phyloP scores from a whole-genome alignment of 2,113 vertebrate species.

The Siniperca knerii region DNA sequence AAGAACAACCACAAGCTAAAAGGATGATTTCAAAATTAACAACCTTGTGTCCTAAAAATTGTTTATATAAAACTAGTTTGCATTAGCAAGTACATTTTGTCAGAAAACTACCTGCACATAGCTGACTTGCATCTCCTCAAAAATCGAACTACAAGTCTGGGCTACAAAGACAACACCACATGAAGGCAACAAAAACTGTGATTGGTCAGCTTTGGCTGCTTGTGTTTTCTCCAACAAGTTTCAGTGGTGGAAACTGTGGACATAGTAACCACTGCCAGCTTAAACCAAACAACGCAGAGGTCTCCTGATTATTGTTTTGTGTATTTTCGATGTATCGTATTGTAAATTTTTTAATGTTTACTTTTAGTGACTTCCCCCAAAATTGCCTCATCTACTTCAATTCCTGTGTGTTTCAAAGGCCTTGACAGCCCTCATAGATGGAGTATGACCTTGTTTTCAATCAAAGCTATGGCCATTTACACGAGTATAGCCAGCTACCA shows the following conservation, averaged over 20 bases:
- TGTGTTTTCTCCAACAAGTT: background rate
- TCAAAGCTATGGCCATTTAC: background rate
- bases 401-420: slow-evolving; percentile 2
- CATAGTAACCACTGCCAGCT: background rate
- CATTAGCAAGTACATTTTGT: background rate
- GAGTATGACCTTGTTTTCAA: background rate
- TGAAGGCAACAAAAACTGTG: background rate
- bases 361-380: background rate
- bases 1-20: background rate
- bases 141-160: background rate
- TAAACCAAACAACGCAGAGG: background rate
- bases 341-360: background rate
- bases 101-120: background rate
- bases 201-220: background rate
- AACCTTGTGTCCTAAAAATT: background rate
- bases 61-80: background rate
- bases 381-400: background rate
- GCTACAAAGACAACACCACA: too few relatives aligned
- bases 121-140: too few relatives aligned
- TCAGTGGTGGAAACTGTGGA: too few relatives aligned
- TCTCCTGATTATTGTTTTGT: background rate
- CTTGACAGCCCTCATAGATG: background rate
- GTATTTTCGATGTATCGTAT: background rate
- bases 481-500: too few relatives aligned
- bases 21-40: background rate